Conservation (phyloP, 2,797 vertebrate genomes). For the Ptychobarbus kaznakovi region DNA sequence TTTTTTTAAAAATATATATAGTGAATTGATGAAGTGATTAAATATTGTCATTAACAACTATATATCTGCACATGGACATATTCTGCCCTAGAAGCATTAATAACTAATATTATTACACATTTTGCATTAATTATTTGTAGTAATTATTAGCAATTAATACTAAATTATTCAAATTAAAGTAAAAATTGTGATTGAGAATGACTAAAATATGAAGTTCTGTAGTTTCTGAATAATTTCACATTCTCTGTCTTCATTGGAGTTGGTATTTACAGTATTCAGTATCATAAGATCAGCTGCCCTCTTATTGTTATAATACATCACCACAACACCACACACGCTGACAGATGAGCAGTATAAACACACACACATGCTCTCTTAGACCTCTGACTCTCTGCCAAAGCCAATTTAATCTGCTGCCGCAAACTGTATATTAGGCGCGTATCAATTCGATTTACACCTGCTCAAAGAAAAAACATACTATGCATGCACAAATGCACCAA, state of each 20-base stretch:
- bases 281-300: background rate
- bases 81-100: background rate
- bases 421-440: conserved; percentile 14
- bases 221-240: background rate
- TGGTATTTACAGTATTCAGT: background rate
- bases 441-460: conserved; percentile 46
- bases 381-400: conserved; percentile 13
- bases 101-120: background rate
- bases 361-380: background rate
- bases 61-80: too few relatives aligned
- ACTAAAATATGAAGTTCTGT: background rate
- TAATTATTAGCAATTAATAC: background rate
- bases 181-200: background rate
- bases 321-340: background rate
- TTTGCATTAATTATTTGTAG: background rate
- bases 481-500: conserved; percentile 11
- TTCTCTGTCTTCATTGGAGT: background rate
- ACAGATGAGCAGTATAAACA: conserved; percentile 5
- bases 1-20: too few relatives aligned
- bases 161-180: background rate
- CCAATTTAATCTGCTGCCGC: conserved; percentile 29
- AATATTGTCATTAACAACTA: too few relatives aligned
- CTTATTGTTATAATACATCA: background rate
- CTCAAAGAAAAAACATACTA: background rate
- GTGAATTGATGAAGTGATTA: too few relatives aligned